Base-by-base conservation (phyloP, 1,140 invertebrate genomes). In the Drosophila bipectinata region DNA sequence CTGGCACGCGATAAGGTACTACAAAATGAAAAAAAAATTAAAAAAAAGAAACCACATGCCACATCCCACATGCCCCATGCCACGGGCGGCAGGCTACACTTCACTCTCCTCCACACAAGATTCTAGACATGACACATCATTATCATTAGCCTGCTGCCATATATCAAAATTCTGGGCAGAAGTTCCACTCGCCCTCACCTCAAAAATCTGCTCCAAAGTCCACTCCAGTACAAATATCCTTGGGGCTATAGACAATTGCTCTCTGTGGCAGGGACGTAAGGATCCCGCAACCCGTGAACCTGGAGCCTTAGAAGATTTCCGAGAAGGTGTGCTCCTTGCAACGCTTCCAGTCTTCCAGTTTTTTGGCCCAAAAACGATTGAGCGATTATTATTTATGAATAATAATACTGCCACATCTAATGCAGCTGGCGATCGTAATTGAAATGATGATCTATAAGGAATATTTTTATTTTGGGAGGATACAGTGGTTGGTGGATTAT, bases 101-200 rank as follows among this genome's bases (percentile, higher is more conserved):
- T 41, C 39, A 4, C n/a, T 14, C n/a, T 39, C 37, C 14, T 15
- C 1, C 14, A 3, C n/a, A 15, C 39, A 14, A 10, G 28, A 15
- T 28, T 60, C 34, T 32, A 58, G 62, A 37, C 55, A 49, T 58
- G 62, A 52, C 79, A 82, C 72, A 75, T 88, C 83, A 87, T 88
- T 89, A 87, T 88, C 84, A 87, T 87, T 87, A 88, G 79, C 72
- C 47, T 60, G 56, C 56, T 62, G 52, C 61, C 83, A 87, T 87
- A 87, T 88, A 87, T 87, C 83, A 87, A 67, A 47, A 72, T 15
- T 12, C 41, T 41, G 32, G 30, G 24, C 24, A 28, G 14, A 41
- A 54, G 14, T 10, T 21, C 3, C 21, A 30, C 39, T 12, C 32
- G 12, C 58, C 39, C 18, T 15, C 56, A 53, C 56, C 55, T 69